Evolutionary conservation across 2,113 vertebrate species (phyloP).

Genomic region (Burhinus oedicnemus): DNA sequence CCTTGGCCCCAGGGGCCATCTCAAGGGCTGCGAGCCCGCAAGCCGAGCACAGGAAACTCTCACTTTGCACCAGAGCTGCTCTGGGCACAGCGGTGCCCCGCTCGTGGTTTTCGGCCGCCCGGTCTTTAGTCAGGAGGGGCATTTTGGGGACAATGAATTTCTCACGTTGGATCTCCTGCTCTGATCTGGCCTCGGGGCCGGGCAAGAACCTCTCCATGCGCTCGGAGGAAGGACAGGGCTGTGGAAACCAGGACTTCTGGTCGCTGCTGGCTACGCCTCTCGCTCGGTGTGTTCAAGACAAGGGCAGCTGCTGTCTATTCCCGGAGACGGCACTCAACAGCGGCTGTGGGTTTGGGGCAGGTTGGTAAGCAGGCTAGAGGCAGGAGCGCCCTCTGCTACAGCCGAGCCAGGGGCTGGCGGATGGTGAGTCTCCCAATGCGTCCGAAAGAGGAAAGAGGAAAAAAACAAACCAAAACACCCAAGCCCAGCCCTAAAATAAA

Average conservation of each 20-base stretch:
- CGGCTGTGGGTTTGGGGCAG: neutral
- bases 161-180: neutral
- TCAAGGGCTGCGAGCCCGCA: neutral
- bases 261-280: neutral
- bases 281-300: neutral
- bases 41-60: neutral
- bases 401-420: neutral
- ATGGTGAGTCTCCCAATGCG: neutral
- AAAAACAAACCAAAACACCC: fast-evolving
- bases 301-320: neutral
- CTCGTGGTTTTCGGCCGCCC: neutral
- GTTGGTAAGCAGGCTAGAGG: neutral
- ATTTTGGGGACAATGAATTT: neutral
- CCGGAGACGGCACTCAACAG: neutral
- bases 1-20: fast-evolving
- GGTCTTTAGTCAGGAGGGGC: neutral
- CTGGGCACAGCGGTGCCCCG: neutral
- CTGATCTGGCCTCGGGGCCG: neutral
- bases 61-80: neutral
- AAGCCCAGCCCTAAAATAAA: neutral
- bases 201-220: neutral
- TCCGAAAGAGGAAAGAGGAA: neutral
- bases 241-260: neutral
- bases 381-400: conserved; percentile 27
- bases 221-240: neutral